Evolutionary conservation across 2,113 vertebrate genomes (phyloP).

Genomic region (Oriolus oriolus): DNA sequence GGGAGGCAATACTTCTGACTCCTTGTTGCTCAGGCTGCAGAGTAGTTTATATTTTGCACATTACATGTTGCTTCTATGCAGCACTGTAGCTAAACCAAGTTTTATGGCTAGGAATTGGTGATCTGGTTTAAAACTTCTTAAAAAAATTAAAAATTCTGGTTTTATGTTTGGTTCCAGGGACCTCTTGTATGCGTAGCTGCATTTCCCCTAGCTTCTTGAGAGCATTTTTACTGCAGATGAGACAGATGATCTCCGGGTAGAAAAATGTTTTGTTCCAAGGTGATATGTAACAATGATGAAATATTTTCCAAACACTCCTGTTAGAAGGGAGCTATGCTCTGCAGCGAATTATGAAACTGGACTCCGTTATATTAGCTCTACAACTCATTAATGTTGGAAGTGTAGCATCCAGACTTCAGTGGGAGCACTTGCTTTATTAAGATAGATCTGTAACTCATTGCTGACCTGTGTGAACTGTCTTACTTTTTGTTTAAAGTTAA

Average conservation of each 20-base stretch:
- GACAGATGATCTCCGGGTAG: not conserved
- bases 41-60: not conserved
- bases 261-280: not conserved
- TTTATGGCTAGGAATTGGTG: not conserved
- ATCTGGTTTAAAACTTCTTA: not conserved
- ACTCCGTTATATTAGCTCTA: not conserved
- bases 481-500: slow-evolving; percentile 6
- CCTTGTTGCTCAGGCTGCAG: not conserved
- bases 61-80: not conserved
- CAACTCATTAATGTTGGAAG: slow-evolving; percentile 6
- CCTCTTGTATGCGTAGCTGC: not conserved
- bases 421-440: not conserved
- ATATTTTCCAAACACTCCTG: not conserved
- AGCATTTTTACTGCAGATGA: not conserved
- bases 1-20: not conserved
- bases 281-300: not conserved
- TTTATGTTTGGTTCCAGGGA: not conserved
- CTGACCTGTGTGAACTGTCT: not conserved
- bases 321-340: not conserved
- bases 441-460: not conserved
- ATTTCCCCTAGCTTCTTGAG: not conserved
- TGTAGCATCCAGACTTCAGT: not conserved
- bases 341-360: not conserved
- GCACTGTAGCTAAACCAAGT: not conserved
- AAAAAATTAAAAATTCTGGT: not conserved